Conservation (phyloP, 2,888 invertebrate species). For the Synergus gifuensis region DNA sequence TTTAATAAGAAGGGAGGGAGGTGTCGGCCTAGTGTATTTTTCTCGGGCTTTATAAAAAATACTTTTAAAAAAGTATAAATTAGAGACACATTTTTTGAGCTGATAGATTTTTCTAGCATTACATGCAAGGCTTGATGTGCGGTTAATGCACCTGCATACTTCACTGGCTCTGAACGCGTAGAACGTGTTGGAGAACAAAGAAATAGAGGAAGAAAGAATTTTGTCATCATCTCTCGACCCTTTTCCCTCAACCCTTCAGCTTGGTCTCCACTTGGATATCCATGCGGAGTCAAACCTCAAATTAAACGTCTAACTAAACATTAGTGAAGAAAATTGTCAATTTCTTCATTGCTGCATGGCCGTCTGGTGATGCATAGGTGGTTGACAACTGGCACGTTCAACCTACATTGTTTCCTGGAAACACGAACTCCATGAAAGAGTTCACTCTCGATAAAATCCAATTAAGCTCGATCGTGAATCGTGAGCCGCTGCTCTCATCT, state of each 20-base stretch:
- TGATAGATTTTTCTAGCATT: neutral
- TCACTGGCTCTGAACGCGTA: conserved; percentile 21
- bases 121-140: conserved; percentile 3
- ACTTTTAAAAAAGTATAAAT: neutral
- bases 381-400: neutral
- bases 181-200: conserved; percentile 37
- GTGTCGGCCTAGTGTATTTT: too few relatives aligned
- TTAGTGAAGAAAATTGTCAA: too few relatives aligned
- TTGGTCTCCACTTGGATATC: too few relatives aligned
- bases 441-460: neutral
- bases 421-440: neutral
- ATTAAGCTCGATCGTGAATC: neutral
- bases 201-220: conserved; percentile 40
- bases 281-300: too few relatives aligned
- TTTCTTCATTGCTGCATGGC: too few relatives aligned
- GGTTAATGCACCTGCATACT: conserved; percentile 40
- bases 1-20: too few relatives aligned
- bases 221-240: conserved; percentile 4
- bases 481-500: neutral
- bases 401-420: neutral
- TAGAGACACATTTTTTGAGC: neutral
- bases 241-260: neutral
- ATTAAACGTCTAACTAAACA: too few relatives aligned
- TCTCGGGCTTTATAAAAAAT: too few relatives aligned
- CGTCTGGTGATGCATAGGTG: neutral